Evolutionary conservation across 2,113 vertebrate genomes (phyloP), one percentile per base, ranked within the genome.

Genomic region (Eira barbara): DNA sequence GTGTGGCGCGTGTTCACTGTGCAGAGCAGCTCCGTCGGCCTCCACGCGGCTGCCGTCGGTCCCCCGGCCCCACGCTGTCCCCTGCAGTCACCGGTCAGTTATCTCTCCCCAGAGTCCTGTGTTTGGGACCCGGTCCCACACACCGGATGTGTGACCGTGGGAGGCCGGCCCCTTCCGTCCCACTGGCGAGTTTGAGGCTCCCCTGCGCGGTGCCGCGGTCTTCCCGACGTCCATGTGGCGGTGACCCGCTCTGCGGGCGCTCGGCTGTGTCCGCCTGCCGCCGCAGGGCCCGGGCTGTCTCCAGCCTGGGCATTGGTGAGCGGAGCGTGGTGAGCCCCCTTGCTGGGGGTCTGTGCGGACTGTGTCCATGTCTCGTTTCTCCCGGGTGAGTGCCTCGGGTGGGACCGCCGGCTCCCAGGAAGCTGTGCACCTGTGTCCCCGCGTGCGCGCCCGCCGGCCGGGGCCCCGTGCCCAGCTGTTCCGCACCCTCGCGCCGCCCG

Each of bases 161-260:
- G 65, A 65, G 36, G 4, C 3, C 0, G 17, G 27, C 39, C 1
- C 3, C 36, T 34, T 11, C 23, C 4, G 4, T 17, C 39, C 39
- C 39, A 23, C 71, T 0, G 6, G 12, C 12, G 71, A 7, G 23
- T 42, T 39, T 74, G 71, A 27, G 36, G 6, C 39, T 74, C 71
- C 36, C 36, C 10, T 27, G 23, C 6, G 23, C 3, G 0, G 15
- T 18, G 15, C 65, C 1, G 7, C 17, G 3, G 17, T 69, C 17
- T 18, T 8, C 7, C 15, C 3, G 7, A 69, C 2, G 31, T 14
- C 29, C 14, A 5, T 17, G 31, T 10, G 0, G 1, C 1, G 1
- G 31, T 17, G n/a, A 17, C 20, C 0, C 0, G 0, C 6, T 0
- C 0, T 1, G 12, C 14, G 18, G 52, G 8, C 0, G 7, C 55